Percentiles rank a stretch among this genome's conserved stretches.
Conservation (phyloP, 2,888 invertebrate genomes). For the Ophonus ardosiacus region DNA sequence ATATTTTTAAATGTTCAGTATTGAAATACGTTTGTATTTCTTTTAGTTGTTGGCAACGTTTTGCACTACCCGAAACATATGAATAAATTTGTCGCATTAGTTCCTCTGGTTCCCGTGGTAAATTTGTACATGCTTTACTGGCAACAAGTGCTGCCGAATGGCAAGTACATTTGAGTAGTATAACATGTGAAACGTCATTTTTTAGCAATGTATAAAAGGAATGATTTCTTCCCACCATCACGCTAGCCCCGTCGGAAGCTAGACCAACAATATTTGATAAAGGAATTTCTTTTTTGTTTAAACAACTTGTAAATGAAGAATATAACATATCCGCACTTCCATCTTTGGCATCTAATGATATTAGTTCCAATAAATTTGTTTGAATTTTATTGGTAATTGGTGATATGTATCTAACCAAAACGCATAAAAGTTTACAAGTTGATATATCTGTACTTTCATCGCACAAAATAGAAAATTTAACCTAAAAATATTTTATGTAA, state of each 20-base stretch:
- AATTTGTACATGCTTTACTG: background rate
- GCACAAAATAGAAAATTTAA: constrained; percentile 29
- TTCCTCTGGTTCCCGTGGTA: constrained; percentile 3
- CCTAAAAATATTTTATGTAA: too few relatives aligned
- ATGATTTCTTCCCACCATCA: background rate
- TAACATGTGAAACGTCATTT: background rate
- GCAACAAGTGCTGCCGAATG: constrained; percentile 8
- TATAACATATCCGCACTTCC: background rate
- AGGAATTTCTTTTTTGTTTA: background rate
- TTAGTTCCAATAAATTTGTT: background rate
- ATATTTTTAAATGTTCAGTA: constrained; percentile 58
- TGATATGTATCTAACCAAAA: background rate
- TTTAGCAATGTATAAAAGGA: too few relatives aligned
- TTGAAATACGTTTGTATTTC: constrained; percentile 61
- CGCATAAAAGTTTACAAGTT: background rate
- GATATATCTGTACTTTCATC: constrained; percentile 59
- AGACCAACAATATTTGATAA: background rate
- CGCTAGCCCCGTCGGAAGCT: background rate
- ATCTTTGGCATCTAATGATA: background rate
- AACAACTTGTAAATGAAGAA: background rate
- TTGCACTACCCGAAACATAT: background rate
- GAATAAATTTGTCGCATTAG: background rate
- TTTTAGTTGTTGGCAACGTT: constrained; percentile 5
- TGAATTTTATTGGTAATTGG: background rate
- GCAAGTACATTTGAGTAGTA: background rate